Base-by-base conservation (phyloP, 1,140 invertebrate species). In the Medauroidea extradentata region DNA sequence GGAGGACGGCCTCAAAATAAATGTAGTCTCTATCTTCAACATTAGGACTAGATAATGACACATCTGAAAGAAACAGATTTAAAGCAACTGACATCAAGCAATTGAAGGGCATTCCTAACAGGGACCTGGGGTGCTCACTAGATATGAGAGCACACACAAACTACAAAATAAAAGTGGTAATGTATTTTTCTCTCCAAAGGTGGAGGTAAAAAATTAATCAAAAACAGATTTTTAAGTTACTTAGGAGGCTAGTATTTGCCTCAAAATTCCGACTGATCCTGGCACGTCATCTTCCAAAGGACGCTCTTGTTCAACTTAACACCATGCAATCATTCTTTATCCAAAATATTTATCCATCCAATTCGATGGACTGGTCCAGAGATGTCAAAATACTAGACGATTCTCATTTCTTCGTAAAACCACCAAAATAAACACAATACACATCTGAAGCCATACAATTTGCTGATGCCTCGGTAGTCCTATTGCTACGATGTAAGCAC, bases 1-100 rank as follows among this genome's bases (percentile, higher is more conserved):
- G 70, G 71, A 66, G 56, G 29, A 59, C 59, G 62, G 69, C 69
- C 69, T 61, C 58, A 42, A 38, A 57, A 38, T 9, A 27, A 61
- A 56, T 52, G 53, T 57, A 38, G 39, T 46, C 41, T 50, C 19
- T 27, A 34, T 42, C 39, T 61, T 61, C 29, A 56, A 29, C 41
- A 53, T 57, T 61, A 43, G 50, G 25, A 57, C 34, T 44, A 52
- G 24, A 43, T 53, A 61, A 61, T 61, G 29, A 61, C 4, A 34
- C 11, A 61, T 57, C 42, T 54, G 52, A 54, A 51, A 60, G 59
- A 61, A 61, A 53, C 56, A 44, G 57, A 48, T 57, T 43, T 43
- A 38, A n/a, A 58, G 27, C 23, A 21, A 57, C 51, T 61, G 53
- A 61, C 60, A 61, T 57, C 53, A 53, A 61, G 60, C 46, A 57